Conservation (phyloP, 92 coral and sea anemone species). For the Actinostola sp. region DNA sequence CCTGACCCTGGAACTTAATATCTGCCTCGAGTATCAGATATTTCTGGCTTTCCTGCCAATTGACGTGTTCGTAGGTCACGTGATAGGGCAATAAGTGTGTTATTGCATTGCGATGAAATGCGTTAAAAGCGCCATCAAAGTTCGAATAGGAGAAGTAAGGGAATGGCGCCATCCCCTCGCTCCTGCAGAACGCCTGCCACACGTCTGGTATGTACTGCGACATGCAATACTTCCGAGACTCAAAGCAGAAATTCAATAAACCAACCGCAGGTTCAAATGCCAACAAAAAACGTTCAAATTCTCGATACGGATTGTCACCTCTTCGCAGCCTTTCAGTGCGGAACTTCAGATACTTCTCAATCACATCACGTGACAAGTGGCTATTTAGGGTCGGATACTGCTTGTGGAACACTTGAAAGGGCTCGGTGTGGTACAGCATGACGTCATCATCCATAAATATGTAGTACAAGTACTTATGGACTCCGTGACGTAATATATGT, state of each 20-base stretch:
- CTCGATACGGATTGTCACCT: conserved; percentile 44
- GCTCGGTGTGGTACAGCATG: conserved; percentile 44
- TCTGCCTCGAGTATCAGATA: conserved; percentile 51
- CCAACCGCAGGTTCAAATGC: conserved; percentile 55
- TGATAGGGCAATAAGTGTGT: conserved; percentile 53
- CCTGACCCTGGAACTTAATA: conserved; percentile 60
- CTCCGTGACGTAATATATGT: conserved; percentile 23
- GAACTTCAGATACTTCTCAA: conserved; percentile 22
- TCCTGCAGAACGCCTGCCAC: conserved; percentile 38
- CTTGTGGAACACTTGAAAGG: conserved; percentile 39
- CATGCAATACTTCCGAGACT: conserved; percentile 30
- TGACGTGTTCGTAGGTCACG: conserved; percentile 54
- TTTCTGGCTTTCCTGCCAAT: conserved; percentile 63
- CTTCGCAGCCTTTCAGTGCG: conserved; percentile 21
- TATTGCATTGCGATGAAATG: conserved; percentile 57
- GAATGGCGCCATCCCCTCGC: conserved; percentile 35
- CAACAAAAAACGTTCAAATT: conserved; percentile 48
- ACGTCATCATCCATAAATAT: conserved; percentile 68
- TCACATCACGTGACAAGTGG: conserved; percentile 20
- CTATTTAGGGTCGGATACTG: conserved; percentile 14
- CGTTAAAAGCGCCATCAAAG: conserved; percentile 56
- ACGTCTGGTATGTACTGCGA: conserved; percentile 41
- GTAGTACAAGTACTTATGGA: conserved; percentile 44
- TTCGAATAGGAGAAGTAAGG: conserved; percentile 49
- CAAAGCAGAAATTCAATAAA: conserved; percentile 44